These are phyloP conservation scores for Morone chrysops DNA, from an alignment of 2,113 vertebrate genomes.

Conservation along the genomic window DNA sequence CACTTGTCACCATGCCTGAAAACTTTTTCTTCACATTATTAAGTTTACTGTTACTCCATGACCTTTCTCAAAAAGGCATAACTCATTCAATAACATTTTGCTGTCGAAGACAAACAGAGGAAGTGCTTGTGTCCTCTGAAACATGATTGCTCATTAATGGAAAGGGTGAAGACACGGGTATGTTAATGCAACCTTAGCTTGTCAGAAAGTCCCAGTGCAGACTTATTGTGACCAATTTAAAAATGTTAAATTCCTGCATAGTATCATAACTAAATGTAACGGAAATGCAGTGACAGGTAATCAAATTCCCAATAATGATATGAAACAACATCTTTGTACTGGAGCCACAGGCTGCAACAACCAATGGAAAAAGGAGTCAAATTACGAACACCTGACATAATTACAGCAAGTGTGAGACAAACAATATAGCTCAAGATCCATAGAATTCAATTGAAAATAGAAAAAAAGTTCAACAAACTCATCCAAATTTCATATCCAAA, in stretches of 20 bases:
- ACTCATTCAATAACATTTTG: constrained; percentile 44
- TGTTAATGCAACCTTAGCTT: constrained; percentile 21
- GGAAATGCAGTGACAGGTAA: neutral
- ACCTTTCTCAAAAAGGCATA: constrained; percentile 51
- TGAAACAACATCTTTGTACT: neutral
- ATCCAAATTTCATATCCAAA: neutral
- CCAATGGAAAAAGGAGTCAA: neutral
- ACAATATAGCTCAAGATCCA: neutral
- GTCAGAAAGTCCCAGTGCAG: constrained; percentile 1
- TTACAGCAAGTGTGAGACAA: neutral
- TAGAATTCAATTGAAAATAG: neutral
- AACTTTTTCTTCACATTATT: constrained; percentile 38
- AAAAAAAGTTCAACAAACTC: neutral
- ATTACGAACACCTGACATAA: neutral
- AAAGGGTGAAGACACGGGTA: constrained; percentile 13
- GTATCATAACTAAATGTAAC: neutral
- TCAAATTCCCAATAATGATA: neutral
- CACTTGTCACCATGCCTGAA: constrained; percentile 17
- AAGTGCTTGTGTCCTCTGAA: constrained; percentile 17
- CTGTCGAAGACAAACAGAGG: constrained; percentile 35
- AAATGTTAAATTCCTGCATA: neutral
- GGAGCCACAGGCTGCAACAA: neutral
- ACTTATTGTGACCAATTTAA: constrained; percentile 1
- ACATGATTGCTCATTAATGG: constrained; percentile 36
- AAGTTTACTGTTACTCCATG: constrained; percentile 34